These are phyloP conservation scores for Thymallus thymallus DNA, from an alignment of 2,113 vertebrate species.

Conservation along the genomic window DNA sequence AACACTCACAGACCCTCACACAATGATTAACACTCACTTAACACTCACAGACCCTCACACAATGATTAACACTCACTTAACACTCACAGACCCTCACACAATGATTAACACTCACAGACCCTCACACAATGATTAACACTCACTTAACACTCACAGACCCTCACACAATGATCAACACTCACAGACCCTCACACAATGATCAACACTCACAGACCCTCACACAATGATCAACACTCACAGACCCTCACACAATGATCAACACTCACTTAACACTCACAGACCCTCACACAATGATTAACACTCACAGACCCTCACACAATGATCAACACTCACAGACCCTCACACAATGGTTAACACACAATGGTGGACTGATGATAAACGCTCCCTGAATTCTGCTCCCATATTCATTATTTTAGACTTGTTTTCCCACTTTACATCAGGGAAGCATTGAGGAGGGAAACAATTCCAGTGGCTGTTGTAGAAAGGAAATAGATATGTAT, in stretches of 20 bases:
- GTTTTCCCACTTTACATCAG: slow-evolving; percentile 31
- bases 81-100: slow-evolving; percentile 64
- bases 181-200: slow-evolving; percentile 62
- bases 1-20: slow-evolving; percentile 64
- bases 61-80: no score
- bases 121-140: no score
- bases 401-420: slow-evolving; percentile 48
- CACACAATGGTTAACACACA: no score
- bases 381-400: slow-evolving; percentile 63
- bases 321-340: slow-evolving; percentile 64
- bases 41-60: slow-evolving; percentile 63
- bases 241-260: slow-evolving; percentile 61
- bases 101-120: slow-evolving; percentile 67
- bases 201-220: slow-evolving; percentile 62
- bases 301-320: slow-evolving; percentile 63
- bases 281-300: slow-evolving; percentile 67
- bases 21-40: no score
- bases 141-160: slow-evolving; percentile 66
- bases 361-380: slow-evolving; percentile 69
- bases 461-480: slow-evolving; percentile 42
- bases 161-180: slow-evolving; percentile 69
- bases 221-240: slow-evolving; percentile 73
- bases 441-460: slow-evolving; percentile 14
- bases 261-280: slow-evolving; percentile 68
- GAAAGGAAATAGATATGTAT: slow-evolving; percentile 31